Evolutionary conservation across 1,140 invertebrate species (phyloP).

Genomic region (Cataglyphis hispanica): DNA sequence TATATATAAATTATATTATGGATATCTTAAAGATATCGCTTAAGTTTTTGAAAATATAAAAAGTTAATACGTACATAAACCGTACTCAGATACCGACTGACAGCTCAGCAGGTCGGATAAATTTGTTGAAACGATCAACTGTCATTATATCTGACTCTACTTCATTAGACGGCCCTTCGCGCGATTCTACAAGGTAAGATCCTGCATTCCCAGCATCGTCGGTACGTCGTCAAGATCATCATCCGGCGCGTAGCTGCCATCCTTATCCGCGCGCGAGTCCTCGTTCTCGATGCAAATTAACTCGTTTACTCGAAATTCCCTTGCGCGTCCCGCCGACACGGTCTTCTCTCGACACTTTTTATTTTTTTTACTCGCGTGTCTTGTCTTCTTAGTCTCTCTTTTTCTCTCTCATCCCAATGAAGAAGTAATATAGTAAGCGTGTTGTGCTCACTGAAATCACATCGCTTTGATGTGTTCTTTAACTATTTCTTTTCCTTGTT

Average conservation of each 20-base stretch:
- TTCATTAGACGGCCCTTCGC: constrained; percentile 31
- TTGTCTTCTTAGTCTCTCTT: constrained; percentile 53
- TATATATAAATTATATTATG: not conserved
- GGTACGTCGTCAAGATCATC: constrained; percentile 58
- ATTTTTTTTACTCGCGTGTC: constrained; percentile 66
- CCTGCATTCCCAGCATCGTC: constrained; percentile 35
- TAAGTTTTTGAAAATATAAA: not conserved
- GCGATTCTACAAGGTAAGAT: constrained; percentile 20
- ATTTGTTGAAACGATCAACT: constrained; percentile 47
- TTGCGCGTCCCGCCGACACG: constrained; percentile 28
- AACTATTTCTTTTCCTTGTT: constrained; percentile 21
- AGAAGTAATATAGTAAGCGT: constrained; percentile 19
- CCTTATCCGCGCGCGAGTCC: constrained; percentile 55
- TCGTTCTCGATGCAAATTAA: constrained; percentile 76
- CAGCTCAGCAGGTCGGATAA: not conserved
- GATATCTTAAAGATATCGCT: not conserved
- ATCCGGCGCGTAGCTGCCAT: constrained; percentile 58
- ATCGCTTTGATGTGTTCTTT: constrained; percentile 40
- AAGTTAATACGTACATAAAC: not conserved
- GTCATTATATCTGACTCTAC: constrained; percentile 41
- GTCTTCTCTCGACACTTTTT: constrained; percentile 48
- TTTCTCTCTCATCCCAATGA: constrained; percentile 29
- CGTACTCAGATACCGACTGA: not conserved
- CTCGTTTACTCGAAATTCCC: constrained; percentile 73
- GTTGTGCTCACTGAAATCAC: constrained; percentile 34